Evolutionary conservation across 2,888 invertebrate species (phyloP), one percentile per base, ranked within the genome.

Genomic region (Nebria salina): DNA sequence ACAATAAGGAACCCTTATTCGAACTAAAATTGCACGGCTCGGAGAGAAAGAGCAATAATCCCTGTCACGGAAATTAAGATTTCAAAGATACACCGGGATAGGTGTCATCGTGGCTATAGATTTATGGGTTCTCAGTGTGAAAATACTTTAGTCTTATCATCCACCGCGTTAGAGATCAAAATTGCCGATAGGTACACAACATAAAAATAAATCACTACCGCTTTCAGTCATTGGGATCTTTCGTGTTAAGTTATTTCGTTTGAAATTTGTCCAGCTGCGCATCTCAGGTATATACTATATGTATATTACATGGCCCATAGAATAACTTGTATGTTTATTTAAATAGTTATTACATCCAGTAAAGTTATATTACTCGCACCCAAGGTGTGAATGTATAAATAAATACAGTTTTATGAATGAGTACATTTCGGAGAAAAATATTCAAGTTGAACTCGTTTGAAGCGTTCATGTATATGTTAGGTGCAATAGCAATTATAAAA

Each of bases 11-110:
- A 54, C 54, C 54, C 54, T 54, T 54, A 54, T 13, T 13, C 54
- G 7, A 54, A 54, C 8, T 54, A 54, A 9, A 43, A 43, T 20
- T 20, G 20, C 20, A 20, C 20, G 20, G 34, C 34, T 34, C 34
- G 34, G 34, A 4, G 34, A 54, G 13, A 8, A 43, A 54, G 54
- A 54, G 2, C 54, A 8, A 54, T 2, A 54, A 54, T 54, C 54
- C 74, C 80, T 80, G 80, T 80, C 80, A 80, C 80, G 80, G 80
- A 80, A 80, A 80, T 80, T 80, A 80, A 80, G 80, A 80, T 80
- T 80, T 80, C 80, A 80, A 80, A 80, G 80, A 80, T 80, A 80
- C 80, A 80, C 80, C 80, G 70, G 80, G 80, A 78, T 26, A 78
- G 79, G 79, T 80, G 80, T 80, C 80, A 80, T 75, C 80, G 72